Evolutionary conservation across 2,888 invertebrate genomes (phyloP).

Genomic region (Altica lythri): DNA sequence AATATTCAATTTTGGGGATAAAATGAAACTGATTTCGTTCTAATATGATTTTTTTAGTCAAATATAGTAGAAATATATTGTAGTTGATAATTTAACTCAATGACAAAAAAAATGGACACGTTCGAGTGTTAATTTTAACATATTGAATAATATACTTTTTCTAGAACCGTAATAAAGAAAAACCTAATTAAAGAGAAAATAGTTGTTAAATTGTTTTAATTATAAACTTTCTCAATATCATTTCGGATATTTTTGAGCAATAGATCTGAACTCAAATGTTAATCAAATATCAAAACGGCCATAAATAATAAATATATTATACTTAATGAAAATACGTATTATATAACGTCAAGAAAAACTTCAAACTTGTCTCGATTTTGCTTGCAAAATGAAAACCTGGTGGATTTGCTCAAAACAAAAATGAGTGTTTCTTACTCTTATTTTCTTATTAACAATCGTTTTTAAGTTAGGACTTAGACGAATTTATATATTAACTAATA

Average conservation of each 20-base stretch:
- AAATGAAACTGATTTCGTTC: too few relatives aligned
- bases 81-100: too few relatives aligned
- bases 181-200: too few relatives aligned
- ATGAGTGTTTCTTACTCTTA: constrained; percentile 33
- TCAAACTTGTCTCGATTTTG: constrained; percentile 31
- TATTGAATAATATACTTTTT: not conserved
- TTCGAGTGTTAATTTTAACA: constrained; percentile 1
- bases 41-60: too few relatives aligned
- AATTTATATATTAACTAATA: constrained; percentile 24
- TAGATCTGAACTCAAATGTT: constrained; percentile 56
- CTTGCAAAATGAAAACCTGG: constrained; percentile 32
- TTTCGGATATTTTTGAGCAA: constrained; percentile 51
- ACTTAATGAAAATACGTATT: constrained; percentile 50
- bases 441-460: constrained; percentile 33
- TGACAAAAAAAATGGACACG: not conserved
- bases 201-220: not conserved
- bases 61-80: too few relatives aligned
- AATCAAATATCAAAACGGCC: constrained; percentile 56
- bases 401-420: constrained; percentile 36
- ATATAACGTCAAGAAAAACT: constrained; percentile 33
- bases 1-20: too few relatives aligned
- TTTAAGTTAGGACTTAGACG: constrained; percentile 22
- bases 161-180: too few relatives aligned
- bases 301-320: constrained; percentile 52
- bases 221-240: constrained; percentile 27